Base-by-base conservation (phyloP, 2,113 vertebrate species). In the Psephotus haematonotus region DNA sequence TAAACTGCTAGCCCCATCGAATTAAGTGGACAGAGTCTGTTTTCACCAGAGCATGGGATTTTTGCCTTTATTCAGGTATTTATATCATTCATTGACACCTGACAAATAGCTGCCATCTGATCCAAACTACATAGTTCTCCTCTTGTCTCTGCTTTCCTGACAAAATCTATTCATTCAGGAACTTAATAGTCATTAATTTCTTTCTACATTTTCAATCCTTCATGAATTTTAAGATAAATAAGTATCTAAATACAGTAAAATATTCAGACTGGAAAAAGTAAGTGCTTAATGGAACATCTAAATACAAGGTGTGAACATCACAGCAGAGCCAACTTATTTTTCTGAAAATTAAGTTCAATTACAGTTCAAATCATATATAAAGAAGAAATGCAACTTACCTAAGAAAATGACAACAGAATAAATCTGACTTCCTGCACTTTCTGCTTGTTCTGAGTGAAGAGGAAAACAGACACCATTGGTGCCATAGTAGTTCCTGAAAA, bases 401-500 rank as follows among this genome's bases (percentile, higher is more conserved):
- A 99, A 98, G 96, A 99, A 99, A 96, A 99, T 99, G 71, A 98
- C 96, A 64, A 99, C 99, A 82, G 99, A 99, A 96, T 99, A 99
- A 94, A 99, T 98, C 90, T 99, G 99, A 68, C 99, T 99, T 98
- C 98, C 99, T 6, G 94, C 95, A 11, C 98, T 99, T 98, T 99
- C 99, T 18, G 98, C 97, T 85, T 99, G 99, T 94, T 99, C 99
- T 17, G 99, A 99, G 76, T 99, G 99, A 95, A 99, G 97, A 44
- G 99, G 99, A 80, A 99, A 99, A 90, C 99, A 99, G 70, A 99
- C 99, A 3, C 99, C 99, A 15, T 99, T 99, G 86, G 98, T 99
- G 49, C 99, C 99, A 65, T 99, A 99, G 96, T 99, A 99, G 97
- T 99, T 99, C 90, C 98, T 98, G 97, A 99, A 99, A 68, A 99